Conservation (phyloP, 2,888 invertebrate species). For the Syritta pipiens region DNA sequence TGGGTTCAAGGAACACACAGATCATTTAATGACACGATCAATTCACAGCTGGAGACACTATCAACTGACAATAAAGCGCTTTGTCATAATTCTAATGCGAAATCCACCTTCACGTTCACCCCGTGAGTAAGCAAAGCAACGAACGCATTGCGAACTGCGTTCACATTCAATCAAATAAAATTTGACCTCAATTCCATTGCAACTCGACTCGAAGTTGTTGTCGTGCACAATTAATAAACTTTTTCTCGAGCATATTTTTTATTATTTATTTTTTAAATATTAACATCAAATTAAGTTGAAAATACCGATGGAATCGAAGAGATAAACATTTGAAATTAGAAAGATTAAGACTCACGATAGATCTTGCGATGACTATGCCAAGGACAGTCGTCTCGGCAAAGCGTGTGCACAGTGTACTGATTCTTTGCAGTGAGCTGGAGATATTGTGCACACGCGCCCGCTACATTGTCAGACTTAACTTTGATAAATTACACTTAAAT, state of each 20-base stretch:
- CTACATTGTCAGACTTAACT: background rate
- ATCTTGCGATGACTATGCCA: conserved; percentile 43
- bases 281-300: conserved; percentile 35
- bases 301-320: conserved; percentile 31
- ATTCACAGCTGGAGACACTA: conserved; percentile 8
- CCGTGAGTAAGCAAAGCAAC: background rate
- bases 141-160: conserved; percentile 32
- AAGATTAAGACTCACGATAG: conserved; percentile 36
- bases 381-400: conserved; percentile 31
- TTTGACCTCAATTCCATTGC: conserved; percentile 47
- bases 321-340: conserved; percentile 51
- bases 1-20: no score
- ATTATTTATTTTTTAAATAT: conserved; percentile 7
- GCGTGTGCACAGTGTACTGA: conserved; percentile 14
- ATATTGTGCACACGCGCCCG: conserved; percentile 36
- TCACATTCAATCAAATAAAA: conserved; percentile 39
- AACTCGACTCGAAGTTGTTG: conserved; percentile 37
- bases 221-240: conserved; percentile 50
- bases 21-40: no score
- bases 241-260: conserved; percentile 2
- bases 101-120: conserved; percentile 25
- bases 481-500: conserved; percentile 47
- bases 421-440: conserved; percentile 23
- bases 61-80: conserved; percentile 27
- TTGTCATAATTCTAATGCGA: conserved; percentile 40